A percentile compares a stretch with the other conserved stretches of the same genome.
Evolutionary conservation across 2,113 vertebrate genomes (phyloP).

Genomic region (Ammodytes marinus): DNA sequence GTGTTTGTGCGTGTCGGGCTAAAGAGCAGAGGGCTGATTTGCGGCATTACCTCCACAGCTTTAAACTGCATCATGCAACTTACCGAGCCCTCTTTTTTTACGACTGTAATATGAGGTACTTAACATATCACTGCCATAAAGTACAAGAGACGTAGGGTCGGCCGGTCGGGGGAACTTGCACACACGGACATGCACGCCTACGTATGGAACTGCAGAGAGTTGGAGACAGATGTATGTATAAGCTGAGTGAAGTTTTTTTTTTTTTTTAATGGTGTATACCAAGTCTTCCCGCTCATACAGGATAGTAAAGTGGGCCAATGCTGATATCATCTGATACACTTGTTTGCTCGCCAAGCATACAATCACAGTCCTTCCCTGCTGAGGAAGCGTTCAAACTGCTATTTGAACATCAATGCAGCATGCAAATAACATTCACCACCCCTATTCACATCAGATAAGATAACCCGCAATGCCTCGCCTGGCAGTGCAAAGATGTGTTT

Average conservation of each 20-base stretch:
- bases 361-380: constrained; percentile 70
- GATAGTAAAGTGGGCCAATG: constrained; percentile 77
- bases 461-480: constrained; percentile 69
- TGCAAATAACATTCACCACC: constrained; percentile 83
- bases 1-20: constrained; percentile 45
- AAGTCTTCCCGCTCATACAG: constrained; percentile 51
- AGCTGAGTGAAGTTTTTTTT: constrained; percentile 57
- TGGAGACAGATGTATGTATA: constrained; percentile 55
- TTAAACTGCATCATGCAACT: constrained; percentile 79
- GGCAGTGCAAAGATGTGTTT: constrained; percentile 64
- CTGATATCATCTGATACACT: constrained; percentile 83
- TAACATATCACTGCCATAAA: constrained; percentile 77
- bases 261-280: constrained; percentile 21
- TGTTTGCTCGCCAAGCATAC: constrained; percentile 79
- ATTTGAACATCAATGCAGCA: constrained; percentile 81
- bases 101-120: constrained; percentile 72
- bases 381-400: constrained; percentile 80
- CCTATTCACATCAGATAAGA: constrained; percentile 79
- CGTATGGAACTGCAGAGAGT: constrained; percentile 26
- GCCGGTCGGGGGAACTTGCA: constrained; percentile 23
- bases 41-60: constrained; percentile 75
- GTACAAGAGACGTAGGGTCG: constrained; percentile 51
- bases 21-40: constrained; percentile 75
- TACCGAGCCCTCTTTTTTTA: constrained; percentile 71
- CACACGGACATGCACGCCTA: constrained; percentile 15